A percentile compares a stretch with the other conserved stretches of the same genome.
phyloP scores from a whole-genome alignment of 2,113 vertebrate species.

The Paedocypris sp. region DNA sequence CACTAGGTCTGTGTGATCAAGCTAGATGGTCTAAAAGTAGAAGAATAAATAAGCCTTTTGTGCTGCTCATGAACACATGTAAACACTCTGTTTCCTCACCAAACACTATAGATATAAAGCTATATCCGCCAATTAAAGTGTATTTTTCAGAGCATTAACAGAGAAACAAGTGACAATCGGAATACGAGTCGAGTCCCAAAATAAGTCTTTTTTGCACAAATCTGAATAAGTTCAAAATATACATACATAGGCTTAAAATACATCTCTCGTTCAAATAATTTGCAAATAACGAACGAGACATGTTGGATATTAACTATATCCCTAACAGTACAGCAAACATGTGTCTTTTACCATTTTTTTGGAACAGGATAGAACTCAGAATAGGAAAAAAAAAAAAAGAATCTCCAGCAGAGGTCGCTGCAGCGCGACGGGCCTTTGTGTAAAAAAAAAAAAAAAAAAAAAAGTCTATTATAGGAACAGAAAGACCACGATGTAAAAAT shows the following conservation, averaged over 20 bases:
- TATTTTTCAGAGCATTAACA: not conserved
- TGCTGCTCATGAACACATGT: not conserved
- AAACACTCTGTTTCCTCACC: not conserved
- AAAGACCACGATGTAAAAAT: no score
- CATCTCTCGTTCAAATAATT: not conserved
- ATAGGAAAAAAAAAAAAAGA: not conserved
- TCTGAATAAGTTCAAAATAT: no score
- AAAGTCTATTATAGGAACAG: no score
- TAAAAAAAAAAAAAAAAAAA: no score
- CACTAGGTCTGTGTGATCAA: not conserved
- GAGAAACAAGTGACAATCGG: no score
- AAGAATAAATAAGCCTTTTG: not conserved
- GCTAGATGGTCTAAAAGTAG: not conserved
- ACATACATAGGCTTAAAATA: no score
- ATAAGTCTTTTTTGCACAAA: no score
- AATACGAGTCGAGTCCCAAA: no score
- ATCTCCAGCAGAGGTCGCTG: slow-evolving; percentile 31
- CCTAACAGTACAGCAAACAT: no score
- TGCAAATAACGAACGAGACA: not conserved
- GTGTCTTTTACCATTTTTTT: no score
- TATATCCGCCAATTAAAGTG: not conserved
- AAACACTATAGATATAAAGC: no score
- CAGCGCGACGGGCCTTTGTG: not conserved
- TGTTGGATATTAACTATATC: not conserved
- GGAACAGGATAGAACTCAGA: no score